Conservation (phyloP, 1,140 invertebrate species). For the Piezodorus guildinii region DNA sequence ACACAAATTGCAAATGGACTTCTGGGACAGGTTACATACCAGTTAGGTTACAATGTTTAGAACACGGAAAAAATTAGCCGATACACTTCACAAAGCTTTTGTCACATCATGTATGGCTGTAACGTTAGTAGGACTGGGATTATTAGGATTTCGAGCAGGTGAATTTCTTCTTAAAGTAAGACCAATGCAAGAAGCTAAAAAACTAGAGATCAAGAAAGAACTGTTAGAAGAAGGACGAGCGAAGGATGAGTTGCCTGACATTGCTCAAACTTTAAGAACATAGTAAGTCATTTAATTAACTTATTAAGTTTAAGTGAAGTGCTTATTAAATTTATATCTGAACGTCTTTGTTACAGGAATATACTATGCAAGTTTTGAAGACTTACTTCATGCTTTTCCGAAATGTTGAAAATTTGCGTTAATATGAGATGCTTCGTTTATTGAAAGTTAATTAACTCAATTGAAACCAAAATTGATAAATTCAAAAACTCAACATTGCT, state of each 20-base stretch:
- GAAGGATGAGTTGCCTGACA: constrained; percentile 2
- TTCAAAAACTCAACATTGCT: too few relatives aligned
- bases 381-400: too few relatives aligned
- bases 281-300: neutral
- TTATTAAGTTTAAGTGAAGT: neutral
- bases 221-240: constrained; percentile 31
- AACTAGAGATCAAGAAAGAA: constrained; percentile 23
- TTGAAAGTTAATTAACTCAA: too few relatives aligned
- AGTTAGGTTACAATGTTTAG: constrained; percentile 9
- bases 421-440: too few relatives aligned
- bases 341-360: too few relatives aligned
- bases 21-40: too few relatives aligned
- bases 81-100: constrained; percentile 30
- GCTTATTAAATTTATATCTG: too few relatives aligned
- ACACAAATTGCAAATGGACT: too few relatives aligned
- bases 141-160: constrained; percentile 19
- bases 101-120: constrained; percentile 28
- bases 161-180: constrained; percentile 29
- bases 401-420: too few relatives aligned
- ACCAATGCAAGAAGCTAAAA: constrained; percentile 25
- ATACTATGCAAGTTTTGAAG: too few relatives aligned
- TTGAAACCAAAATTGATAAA: too few relatives aligned
- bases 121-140: constrained; percentile 8
- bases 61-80: constrained; percentile 16
- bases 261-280: neutral